Evolutionary conservation across 2,888 invertebrate genomes (phyloP), one percentile per base, ranked within the genome.

Genomic region (Archips xylosteana): DNA sequence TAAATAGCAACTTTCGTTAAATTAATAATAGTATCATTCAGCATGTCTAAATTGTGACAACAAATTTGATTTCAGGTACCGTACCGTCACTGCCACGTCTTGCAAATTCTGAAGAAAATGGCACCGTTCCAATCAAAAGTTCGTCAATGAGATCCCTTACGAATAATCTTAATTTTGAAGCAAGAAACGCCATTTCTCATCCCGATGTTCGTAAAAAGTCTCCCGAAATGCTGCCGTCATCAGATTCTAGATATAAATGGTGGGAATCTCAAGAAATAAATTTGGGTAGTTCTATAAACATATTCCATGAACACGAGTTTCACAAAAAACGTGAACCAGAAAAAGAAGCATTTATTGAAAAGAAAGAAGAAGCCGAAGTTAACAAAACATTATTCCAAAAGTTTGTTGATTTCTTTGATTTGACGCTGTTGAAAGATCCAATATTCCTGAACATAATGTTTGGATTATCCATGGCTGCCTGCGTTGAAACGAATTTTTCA

Each of bases 401-500:
- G 70, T 81, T 96, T 23, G 89, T 95, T 0, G 86, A 92, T 23
- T 95, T 96, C 75, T 96, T 96, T 81, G 97, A 96, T 86, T 87
- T 97, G 68, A 95, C 95, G 59, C 89, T 97, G 60, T 85, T 97
- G n/a, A 94, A 89, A 76, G 97, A 97, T 87, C 95, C 96, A 36
- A 92, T 96, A 78, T 97, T 96, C 82, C 94, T 96, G 0, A 96
- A 96, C 79, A 96, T 97, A 76, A 94, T 96, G 90, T 74, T 96
- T 62, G 97, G 97, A 15, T 89, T 97, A 84, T 96, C 96, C 0
- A 85, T 96, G 49, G 96, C 96, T 0, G 94, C 96, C 8, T 96
- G 96, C 80, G 96, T 96, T 0, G 97, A 97, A 84, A 94, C 96
- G 0, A 97, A 96, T 81, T 97, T 97, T 82, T 95, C 96, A 0